These are phyloP conservation scores for Dipodomys merriami DNA, from an alignment of 2,113 vertebrate genomes.

Conservation along the genomic window DNA sequence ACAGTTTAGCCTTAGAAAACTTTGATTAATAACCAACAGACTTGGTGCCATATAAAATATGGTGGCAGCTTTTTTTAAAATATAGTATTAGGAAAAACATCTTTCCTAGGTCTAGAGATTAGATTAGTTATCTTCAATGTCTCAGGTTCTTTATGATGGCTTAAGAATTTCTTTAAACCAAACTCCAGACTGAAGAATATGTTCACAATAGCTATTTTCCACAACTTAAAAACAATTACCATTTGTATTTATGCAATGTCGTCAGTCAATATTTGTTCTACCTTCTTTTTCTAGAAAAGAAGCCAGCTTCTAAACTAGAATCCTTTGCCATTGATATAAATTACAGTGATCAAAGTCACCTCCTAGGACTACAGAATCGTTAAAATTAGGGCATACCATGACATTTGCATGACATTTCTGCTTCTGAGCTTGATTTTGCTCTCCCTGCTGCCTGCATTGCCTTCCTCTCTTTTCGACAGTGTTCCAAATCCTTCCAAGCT, in stretches of 20 bases:
- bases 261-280: conserved; percentile 49
- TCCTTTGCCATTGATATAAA: conserved; percentile 68
- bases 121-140: conserved; percentile 77
- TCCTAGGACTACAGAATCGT: conserved; percentile 53
- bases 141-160: conserved; percentile 67
- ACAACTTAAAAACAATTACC: neutral
- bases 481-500: conserved; percentile 69
- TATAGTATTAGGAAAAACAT: conserved; percentile 70
- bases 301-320: conserved; percentile 46
- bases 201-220: neutral
- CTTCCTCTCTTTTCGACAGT: conserved; percentile 21
- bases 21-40: conserved; percentile 75
- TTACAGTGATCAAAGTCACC: conserved; percentile 73
- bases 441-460: conserved; percentile 54
- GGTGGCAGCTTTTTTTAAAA: conserved; percentile 70
- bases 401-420: conserved; percentile 81
- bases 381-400: conserved; percentile 72
- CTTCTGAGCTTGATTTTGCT: conserved; percentile 63
- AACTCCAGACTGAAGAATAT: conserved; percentile 53
- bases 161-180: conserved; percentile 78
- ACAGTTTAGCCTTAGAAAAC: conserved; percentile 76
- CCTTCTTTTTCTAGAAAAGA: conserved; percentile 29
- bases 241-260: conserved; percentile 58
- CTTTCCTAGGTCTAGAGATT: conserved; percentile 78
- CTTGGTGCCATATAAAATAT: conserved; percentile 66